A percentile compares a stretch with the other conserved stretches of the same genome.
Evolutionary conservation across 2,113 vertebrate genomes (phyloP).

Genomic region (Nannobrachium achirus): DNA sequence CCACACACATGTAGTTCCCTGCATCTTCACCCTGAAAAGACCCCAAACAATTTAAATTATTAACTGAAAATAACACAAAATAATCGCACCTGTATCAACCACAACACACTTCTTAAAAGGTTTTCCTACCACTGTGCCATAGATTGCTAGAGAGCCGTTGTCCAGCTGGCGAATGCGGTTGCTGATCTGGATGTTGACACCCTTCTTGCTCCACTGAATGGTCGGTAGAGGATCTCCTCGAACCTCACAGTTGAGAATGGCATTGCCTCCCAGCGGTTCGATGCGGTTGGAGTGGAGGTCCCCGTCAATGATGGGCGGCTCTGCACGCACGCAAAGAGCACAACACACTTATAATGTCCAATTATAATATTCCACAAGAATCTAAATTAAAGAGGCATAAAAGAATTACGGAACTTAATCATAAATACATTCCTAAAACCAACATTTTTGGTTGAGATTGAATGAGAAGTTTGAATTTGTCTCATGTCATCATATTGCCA

Average conservation of each 20-base stretch:
- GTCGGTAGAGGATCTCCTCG: slow-evolving; percentile 90
- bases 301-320: slow-evolving; percentile 94
- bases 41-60: slow-evolving; percentile 13
- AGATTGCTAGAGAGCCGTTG: slow-evolving; percentile 95
- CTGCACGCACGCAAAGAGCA: slow-evolving; percentile 65
- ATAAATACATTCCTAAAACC: too few species aligned
- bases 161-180: slow-evolving; percentile 87
- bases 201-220: slow-evolving; percentile 93
- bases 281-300: slow-evolving; percentile 87
- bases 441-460: too few species aligned
- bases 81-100: not conserved
- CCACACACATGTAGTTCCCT: slow-evolving; percentile 93
- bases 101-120: too few species aligned
- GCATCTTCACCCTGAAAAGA: slow-evolving; percentile 89
- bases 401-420: too few species aligned
- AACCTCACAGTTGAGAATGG: slow-evolving; percentile 93
- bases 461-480: too few species aligned
- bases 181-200: slow-evolving; percentile 82
- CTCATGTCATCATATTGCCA: too few species aligned
- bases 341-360: not conserved
- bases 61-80: not conserved
- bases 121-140: slow-evolving; percentile 88
- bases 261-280: slow-evolving; percentile 91
- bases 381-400: too few species aligned
- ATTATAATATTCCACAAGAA: too few species aligned